These are phyloP conservation scores for Condylura cristata DNA, from an alignment of 2,113 vertebrate species.

Conservation along the genomic window DNA sequence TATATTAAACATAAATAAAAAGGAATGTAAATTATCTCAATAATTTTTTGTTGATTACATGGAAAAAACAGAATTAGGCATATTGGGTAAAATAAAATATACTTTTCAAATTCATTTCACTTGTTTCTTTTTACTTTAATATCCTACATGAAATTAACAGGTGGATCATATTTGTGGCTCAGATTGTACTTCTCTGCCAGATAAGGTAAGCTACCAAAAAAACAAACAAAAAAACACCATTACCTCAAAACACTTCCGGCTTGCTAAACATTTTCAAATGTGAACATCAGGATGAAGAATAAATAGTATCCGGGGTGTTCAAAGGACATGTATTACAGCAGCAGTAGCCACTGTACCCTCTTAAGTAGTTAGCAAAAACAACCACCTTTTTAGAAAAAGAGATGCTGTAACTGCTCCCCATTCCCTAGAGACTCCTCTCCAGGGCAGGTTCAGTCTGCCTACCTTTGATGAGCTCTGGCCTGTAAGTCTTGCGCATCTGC, in stretches of 20 bases:
- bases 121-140: conserved; percentile 1
- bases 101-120: neutral
- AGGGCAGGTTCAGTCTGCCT: neutral
- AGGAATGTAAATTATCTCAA: neutral
- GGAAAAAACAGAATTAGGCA: neutral
- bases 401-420: neutral
- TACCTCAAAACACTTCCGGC: neutral
- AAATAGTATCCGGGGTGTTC: neutral
- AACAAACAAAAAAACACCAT: neutral
- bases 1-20: neutral
- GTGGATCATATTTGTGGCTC: neutral
- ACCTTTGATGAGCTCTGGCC: conserved; percentile 96
- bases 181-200: neutral
- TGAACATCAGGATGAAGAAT: neutral
- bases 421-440: neutral
- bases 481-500: conserved; percentile 92
- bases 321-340: neutral
- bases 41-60: neutral
- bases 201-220: neutral
- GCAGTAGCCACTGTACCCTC: neutral
- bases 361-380: neutral
- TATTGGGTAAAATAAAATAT: neutral
- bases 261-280: neutral
- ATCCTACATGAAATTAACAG: neutral
- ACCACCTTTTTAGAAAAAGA: neutral